Base-by-base conservation (phyloP, 2,113 vertebrate genomes). In the Gavialis gangeticus region DNA sequence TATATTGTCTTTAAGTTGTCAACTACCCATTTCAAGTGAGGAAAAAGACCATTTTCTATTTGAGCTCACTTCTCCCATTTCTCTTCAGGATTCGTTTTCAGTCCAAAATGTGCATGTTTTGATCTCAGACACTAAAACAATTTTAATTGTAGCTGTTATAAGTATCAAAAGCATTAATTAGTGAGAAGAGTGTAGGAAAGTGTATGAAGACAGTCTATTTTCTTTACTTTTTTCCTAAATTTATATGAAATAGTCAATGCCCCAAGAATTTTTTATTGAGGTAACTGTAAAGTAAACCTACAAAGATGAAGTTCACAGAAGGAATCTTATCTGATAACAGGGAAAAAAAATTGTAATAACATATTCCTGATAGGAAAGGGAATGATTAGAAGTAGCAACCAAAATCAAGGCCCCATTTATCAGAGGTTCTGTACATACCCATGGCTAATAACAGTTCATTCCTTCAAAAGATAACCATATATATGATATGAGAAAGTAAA, bases 241-340 rank as follows among this genome's bases (percentile, higher is more conserved):
- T 76, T 5, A 59, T 27, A 84, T 46, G 30, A 94, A 37, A 8
- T 46, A 46, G 46, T 46, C 46, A 46, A 46, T 46, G 56, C 19
- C 10, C 12, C 75, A 19, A 5, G 7, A 1, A 90, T 93, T 90
- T 88, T 73, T 28, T 83, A 34, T 14, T 64, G 73, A 67, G 59
- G 9, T 19, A 88, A 90, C 21, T 80, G 34, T 54, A 59, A 91
- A 96, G 90, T 5, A 77, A 77, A 73, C 71, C 13, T 46, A 78
- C 79, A 28, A 87, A 94, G n/a, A 76, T 19, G 18, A 19, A 79
- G 83, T 90, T 94, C 69, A 93, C 17, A 81, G 83, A 92, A 91
- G 12, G 3, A 18, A 84, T 54, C 60, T 77, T 82, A 46, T 46
- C 46, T 8, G 46, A 46, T 46, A 91, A 79, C 76, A 13, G 57